Conservation (phyloP, 2,113 vertebrate species). For the Festucalex cinctus region DNA sequence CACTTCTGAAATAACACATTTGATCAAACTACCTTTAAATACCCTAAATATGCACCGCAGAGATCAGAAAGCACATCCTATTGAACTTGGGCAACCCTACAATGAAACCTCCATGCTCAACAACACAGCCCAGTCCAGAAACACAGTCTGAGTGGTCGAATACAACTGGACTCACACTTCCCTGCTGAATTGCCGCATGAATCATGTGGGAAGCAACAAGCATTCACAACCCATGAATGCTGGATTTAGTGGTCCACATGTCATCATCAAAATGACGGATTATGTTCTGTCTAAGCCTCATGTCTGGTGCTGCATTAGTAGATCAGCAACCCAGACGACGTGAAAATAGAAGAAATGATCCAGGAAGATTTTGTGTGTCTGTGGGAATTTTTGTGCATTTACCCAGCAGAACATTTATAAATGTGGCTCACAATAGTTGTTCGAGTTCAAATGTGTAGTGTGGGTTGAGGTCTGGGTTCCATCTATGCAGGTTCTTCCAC, state of each 20-base stretch:
- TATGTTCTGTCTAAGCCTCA: background rate
- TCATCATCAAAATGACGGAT: background rate
- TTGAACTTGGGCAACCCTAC: slow-evolving; percentile 61
- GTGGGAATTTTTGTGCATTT: background rate
- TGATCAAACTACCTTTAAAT: no score
- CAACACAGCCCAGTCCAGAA: slow-evolving; percentile 44
- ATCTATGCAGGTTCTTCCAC: background rate
- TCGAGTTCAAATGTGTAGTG: background rate
- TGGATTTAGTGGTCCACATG: slow-evolving; percentile 15
- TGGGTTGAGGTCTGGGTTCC: background rate
- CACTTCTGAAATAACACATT: no score
- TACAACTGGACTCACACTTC: slow-evolving; percentile 31
- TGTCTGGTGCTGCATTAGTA: background rate
- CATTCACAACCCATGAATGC: slow-evolving; percentile 8
- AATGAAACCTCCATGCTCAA: slow-evolving; percentile 60
- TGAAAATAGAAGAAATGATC: slow-evolving; percentile 3
- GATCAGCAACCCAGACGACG: background rate
- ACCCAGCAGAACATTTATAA: background rate
- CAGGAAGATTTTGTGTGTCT: background rate
- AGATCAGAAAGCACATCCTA: slow-evolving; percentile 52
- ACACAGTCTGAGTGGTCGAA: slow-evolving; percentile 31
- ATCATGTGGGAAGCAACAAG: slow-evolving; percentile 24
- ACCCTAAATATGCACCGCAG: slow-evolving; percentile 33
- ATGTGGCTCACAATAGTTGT: background rate
- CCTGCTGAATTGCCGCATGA: slow-evolving; percentile 24